Evolutionary conservation across 35 echinoderm and acorn worm genomes (phyloP), one percentile per base, ranked within the genome.

Genomic region (Antedon bifida): DNA sequence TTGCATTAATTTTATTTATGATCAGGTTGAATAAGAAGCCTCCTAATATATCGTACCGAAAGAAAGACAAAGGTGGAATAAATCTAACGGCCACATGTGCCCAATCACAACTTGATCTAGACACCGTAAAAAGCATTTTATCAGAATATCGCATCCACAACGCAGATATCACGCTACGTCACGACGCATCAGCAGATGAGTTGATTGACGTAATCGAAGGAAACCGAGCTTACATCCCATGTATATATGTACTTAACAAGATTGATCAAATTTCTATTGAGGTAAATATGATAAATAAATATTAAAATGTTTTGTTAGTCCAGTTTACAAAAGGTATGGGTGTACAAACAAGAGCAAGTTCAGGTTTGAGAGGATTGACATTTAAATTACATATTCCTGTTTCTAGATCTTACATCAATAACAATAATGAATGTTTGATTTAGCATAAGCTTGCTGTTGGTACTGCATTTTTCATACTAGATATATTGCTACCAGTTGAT

Each of bases 191-290:
- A 3, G 55, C 87, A 9, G 95, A 99, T 75, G 95, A 99, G 32
- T 83, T 99, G 0, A 99, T 99, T 29, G 95, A 99, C 79, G 91
- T 99, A 0, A 88, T 99, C 0, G 95, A 99, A 34, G 95, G 95
- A 12, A 99, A 99, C 88, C 55, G 95, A 5, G 88, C 92, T 35
- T 93, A 85, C 74, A 81, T 99, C 35, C 95, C 95, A 29, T 92
- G 90, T 77, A 99, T 99, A 75, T 99, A 92, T 35, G 82, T 99
- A 35, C 91, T 99, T 1, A 99, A 99, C 77, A 99, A 99, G 55
- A 99, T 99, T 80, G 95, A 99, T 86, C 95, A 99, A 75, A 99
- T 99, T 23, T 99, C 95, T 5, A 92, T 99, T 77, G 90, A 92
- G 85, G 95, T 99, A 39, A n/a, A n/a, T n/a, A n/a, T n/a, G n/a